Evolutionary conservation across 2,113 vertebrate species (phyloP).

Genomic region (Ovibos moschatus): DNA sequence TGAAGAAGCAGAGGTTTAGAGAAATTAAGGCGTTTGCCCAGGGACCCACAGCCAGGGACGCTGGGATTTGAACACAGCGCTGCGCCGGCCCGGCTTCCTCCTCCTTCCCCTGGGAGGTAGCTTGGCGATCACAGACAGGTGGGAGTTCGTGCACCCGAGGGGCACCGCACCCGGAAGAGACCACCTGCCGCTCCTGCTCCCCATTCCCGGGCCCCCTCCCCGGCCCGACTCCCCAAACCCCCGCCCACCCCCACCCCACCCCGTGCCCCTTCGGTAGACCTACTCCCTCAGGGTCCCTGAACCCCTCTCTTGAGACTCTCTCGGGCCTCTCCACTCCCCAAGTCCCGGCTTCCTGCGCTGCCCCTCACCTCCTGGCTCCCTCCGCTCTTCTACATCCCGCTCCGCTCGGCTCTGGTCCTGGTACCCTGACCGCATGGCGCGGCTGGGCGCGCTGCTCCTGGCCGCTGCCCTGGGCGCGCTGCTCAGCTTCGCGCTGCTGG

Average conservation of each 20-base stretch:
- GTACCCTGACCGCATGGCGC: background rate
- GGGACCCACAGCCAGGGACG: too few relatives aligned
- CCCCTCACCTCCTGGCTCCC: background rate
- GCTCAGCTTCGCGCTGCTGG: conserved; percentile 83
- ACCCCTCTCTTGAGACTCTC: too few relatives aligned
- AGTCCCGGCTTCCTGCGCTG: too few relatives aligned
- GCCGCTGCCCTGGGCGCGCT: conserved; percentile 79
- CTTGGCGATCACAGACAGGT: background rate
- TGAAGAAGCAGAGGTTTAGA: background rate
- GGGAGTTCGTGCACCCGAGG: background rate
- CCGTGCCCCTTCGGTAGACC: too few relatives aligned
- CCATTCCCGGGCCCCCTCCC: background rate
- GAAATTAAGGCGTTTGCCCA: background rate
- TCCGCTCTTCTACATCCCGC: rapidly evolving
- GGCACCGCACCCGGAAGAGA: background rate
- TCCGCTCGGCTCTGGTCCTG: background rate
- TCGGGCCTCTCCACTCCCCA: too few relatives aligned
- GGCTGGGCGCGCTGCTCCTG: conserved; percentile 80
- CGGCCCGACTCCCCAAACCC: background rate
- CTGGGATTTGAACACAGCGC: background rate
- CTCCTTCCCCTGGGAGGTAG: background rate
- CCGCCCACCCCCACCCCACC: too few relatives aligned
- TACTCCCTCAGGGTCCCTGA: too few relatives aligned
- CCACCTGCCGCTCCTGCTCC: background rate
- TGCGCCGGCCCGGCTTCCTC: background rate